Evolutionary conservation across 1,140 invertebrate species (phyloP).

Genomic region (Leucophenga varia): DNA sequence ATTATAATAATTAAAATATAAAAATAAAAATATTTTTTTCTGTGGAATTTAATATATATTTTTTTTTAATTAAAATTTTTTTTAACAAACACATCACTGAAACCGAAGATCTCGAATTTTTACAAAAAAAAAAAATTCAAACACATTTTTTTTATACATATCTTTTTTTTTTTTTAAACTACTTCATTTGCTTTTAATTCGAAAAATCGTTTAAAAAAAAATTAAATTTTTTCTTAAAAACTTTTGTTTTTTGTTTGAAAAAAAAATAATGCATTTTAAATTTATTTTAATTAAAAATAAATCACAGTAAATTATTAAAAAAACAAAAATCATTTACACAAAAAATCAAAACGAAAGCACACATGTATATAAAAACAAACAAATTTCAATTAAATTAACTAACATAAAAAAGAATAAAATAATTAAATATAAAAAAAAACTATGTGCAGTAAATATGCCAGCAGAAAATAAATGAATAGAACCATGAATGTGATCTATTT

Average conservation of each 20-base stretch:
- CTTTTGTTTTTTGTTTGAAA: no score
- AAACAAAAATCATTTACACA: no score
- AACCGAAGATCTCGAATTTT: conserved; percentile 30
- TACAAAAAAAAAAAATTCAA: conserved; percentile 15
- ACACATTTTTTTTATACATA: conserved; percentile 22
- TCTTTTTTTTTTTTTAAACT: no score
- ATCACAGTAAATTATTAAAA: no score
- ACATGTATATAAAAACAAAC: no score
- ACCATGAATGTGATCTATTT: conserved; percentile 57
- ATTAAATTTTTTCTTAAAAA: not conserved
- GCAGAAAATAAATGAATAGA: conserved; percentile 49
- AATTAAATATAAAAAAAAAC: conserved; percentile 20
- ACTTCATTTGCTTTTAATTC: conserved; percentile 14
- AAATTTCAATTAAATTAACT: not conserved
- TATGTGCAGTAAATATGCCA: conserved; percentile 42
- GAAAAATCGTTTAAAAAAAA: conserved; percentile 27
- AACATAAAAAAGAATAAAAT: no score
- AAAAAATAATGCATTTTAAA: no score
- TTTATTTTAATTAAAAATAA: no score
- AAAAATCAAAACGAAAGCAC: conserved; percentile 4
- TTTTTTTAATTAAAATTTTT: conserved; percentile 25
- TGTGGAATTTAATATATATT: no score
- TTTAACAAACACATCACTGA: conserved; percentile 20
- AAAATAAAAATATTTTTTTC: no score
- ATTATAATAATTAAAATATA: no score